Evolutionary conservation across 2,888 invertebrate species (phyloP), one percentile per base, ranked within the genome.

Genomic region (Xestia c-nigrum): DNA sequence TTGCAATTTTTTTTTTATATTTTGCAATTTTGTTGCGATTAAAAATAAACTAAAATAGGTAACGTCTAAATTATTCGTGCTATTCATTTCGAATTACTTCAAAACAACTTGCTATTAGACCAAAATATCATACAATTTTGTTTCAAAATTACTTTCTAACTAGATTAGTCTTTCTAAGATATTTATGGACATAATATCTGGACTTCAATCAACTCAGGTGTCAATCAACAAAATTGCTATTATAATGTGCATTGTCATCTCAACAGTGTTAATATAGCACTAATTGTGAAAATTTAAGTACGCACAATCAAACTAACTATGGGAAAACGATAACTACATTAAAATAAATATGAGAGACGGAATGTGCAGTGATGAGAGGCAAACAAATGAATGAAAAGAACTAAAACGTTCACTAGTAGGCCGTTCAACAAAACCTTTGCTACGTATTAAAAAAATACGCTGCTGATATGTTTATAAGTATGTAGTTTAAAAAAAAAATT

Each of bases 291-390:
- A 85, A 70, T 86, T 86, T 89, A 89, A 86, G 88, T 89, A 89
- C 85, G 72, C 86, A 87, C 85, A 84, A 80, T 80, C 84, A 88
- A 83, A 80, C 59, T 75, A 75, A 85, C 31, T 19, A 64, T 78
- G 79, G 75, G 82, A 67, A 75, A 78, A 78, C 68, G 52, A 79
- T 79, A 81, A 81, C 86, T 87, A 88, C 64, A 79, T 82, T 88
- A 86, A 86, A 86, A 79, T 85, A 85, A 85, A 76, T 85, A 88
- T 85, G 88, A 89, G 80, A 83, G 83, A 89, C 89, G 89, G 89
- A 89, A 89, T 89, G 89, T 89, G 89, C 72, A 85, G 73, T 77
- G 66, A 77, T 87, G 89, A 85, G 75, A 80, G 80, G 83, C 81
- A 81, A 52, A 72, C 74, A 21, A 84, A 83, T 76, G 31, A 86